These are phyloP conservation scores for Drosophila cognata DNA, from an alignment of 2,888 invertebrate genomes.

Conservation along the genomic window DNA sequence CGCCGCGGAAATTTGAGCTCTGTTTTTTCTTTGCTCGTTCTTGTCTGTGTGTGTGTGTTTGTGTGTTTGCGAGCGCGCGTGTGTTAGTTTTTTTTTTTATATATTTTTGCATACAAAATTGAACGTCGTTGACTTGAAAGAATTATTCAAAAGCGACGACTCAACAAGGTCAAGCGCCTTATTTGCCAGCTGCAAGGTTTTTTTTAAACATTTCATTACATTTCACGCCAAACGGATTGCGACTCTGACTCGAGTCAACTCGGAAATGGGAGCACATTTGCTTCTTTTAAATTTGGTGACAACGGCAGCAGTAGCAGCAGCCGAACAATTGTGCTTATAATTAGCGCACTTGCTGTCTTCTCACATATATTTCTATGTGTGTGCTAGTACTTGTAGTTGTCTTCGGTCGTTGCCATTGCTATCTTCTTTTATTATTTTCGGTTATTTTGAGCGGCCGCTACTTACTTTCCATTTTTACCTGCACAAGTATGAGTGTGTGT, in stretches of 20 bases:
- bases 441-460: constrained; percentile 57
- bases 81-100: constrained; percentile 42
- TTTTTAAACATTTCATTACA: constrained; percentile 58
- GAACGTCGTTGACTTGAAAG: constrained; percentile 68
- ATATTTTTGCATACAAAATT: constrained; percentile 70
- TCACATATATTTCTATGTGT: constrained; percentile 13
- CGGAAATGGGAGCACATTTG: constrained; percentile 60
- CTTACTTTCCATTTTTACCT: constrained; percentile 79
- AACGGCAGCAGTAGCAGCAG: constrained; percentile 24
- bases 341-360: constrained; percentile 60
- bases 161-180: constrained; percentile 77
- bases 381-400: constrained; percentile 42
- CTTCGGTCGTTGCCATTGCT: constrained; percentile 75
- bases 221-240: constrained; percentile 48
- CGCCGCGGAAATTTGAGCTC: constrained; percentile 75
- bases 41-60: constrained; percentile 34
- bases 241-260: constrained; percentile 24
- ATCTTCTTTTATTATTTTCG: constrained; percentile 70
- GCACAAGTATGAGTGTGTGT: constrained; percentile 42
- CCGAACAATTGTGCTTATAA: constrained; percentile 65
- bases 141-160: constrained; percentile 71
- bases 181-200: constrained; percentile 65
- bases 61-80: constrained; percentile 27
- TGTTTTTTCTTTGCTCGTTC: constrained; percentile 47
- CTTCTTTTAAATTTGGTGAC: constrained; percentile 66